Base-by-base conservation (phyloP, 1,140 invertebrate genomes). In the Drosophila mayri region DNA sequence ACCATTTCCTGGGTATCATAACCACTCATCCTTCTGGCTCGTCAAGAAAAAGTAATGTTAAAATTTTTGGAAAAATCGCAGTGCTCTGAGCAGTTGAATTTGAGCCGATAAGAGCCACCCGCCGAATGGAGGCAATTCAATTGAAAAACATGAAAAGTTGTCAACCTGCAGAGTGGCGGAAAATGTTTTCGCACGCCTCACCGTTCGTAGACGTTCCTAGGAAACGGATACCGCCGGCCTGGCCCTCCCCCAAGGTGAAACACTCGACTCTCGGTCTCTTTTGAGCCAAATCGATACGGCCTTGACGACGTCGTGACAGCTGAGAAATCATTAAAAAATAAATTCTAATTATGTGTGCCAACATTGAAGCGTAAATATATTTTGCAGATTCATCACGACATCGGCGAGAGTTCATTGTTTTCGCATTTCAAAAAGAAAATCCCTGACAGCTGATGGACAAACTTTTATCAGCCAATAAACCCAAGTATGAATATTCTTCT, bases 91-190 rank as follows among this genome's bases (percentile, higher is more conserved):
- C 50, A 76, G 52, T 65, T 58, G 20, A 58, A 67, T 52, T 76
- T 38, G 71, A 76, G 57, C 73, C 73, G 71, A 76, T 76, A 76
- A 76, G 61, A 76, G 44, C 50, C 35, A 47, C n/a, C 35, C 43
- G 9, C 22, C 32, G 52, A 28, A 77, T 43, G 73, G 41, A 54
- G 70, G 68, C 71, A 77, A 60, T 77, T 60, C 63, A 77, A 77
- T 77, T 76, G 74, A 76, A 76, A 47, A 76, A 72, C 55, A 68
- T 68, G 62, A 76, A 76, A 76, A 76, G 73, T 68, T 76, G 73
- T 67, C 74, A 72, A 72, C 68, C 54, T 59, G 66, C 68, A 60
- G 54, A 59, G 66, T 72, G 66, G 66, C 50, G 68, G 52, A 72
- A 59, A 72, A 59, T 49, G 22, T 71, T 71, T 72, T 72, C 68